Evolutionary conservation across 2,113 vertebrate genomes (phyloP).

Genomic region (Syngnathus floridae): DNA sequence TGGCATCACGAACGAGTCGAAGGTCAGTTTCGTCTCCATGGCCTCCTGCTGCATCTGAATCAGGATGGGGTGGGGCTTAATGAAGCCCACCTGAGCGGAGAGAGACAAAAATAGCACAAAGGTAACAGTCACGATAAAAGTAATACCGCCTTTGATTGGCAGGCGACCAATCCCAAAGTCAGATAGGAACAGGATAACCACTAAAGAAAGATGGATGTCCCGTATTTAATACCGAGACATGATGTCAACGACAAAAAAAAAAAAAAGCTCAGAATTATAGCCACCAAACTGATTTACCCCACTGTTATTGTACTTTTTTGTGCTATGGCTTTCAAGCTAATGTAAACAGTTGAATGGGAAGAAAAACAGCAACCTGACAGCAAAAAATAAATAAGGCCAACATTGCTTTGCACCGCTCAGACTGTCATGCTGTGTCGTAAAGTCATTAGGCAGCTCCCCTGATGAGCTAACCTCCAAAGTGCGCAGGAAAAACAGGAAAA

Average conservation of each 20-base stretch:
- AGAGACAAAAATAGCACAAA: not conserved
- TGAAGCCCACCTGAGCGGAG: constrained; percentile 78
- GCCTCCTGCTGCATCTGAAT: constrained; percentile 73
- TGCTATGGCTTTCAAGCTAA: not conserved
- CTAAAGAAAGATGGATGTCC: too few species aligned
- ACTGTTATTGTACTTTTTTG: not conserved
- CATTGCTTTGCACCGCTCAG: constrained; percentile 30
- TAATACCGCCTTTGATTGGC: too few species aligned
- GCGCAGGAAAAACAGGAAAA: not conserved
- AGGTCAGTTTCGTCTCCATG: constrained; percentile 77
- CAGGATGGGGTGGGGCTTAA: constrained; percentile 88
- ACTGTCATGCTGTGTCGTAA: constrained; percentile 45
- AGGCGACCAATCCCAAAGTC: too few species aligned
- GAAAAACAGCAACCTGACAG: constrained; percentile 14
- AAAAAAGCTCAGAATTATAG: not conserved
- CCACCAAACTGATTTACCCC: not conserved
- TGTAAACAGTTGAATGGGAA: not conserved
- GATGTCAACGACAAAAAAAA: too few species aligned
- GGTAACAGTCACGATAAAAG: not conserved
- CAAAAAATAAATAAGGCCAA: constrained; percentile 29
- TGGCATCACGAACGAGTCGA: constrained; percentile 80
- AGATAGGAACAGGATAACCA: too few species aligned
- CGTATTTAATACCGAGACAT: not conserved
- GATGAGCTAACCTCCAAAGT: constrained; percentile 34
- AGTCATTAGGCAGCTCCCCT: constrained; percentile 56